A percentile compares a stretch with the other conserved stretches of the same genome.
phyloP scores from a whole-genome alignment of 2,797 vertebrate species.

The Epinephelus awoara region DNA sequence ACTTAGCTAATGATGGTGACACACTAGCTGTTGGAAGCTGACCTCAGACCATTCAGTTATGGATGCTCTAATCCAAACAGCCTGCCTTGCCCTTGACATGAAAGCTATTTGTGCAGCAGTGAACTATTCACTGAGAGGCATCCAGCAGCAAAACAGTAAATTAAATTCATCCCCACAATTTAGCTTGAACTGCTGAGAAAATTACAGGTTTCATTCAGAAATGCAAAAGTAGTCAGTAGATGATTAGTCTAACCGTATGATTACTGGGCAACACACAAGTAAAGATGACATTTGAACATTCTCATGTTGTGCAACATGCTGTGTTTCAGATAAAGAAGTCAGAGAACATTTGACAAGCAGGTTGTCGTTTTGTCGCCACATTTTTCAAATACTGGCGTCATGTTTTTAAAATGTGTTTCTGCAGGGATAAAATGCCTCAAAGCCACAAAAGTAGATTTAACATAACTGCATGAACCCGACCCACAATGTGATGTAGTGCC shows the following conservation, averaged over 20 bases:
- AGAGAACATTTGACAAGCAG: background rate
- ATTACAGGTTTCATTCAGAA: background rate
- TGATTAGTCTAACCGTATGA: background rate
- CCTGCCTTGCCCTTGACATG: slow-evolving; percentile 6
- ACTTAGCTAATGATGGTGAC: slow-evolving; percentile 26
- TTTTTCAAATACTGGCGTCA: background rate
- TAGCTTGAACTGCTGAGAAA: background rate
- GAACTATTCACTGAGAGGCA: background rate
- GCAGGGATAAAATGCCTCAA: background rate
- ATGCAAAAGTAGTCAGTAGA: background rate
- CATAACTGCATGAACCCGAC: slow-evolving; percentile 13
- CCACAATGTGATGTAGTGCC: slow-evolving; percentile 10
- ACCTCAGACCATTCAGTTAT: slow-evolving; percentile 11
- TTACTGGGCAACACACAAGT: too few relatives aligned
- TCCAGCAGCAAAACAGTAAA: background rate
- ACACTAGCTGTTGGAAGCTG: slow-evolving; percentile 1
- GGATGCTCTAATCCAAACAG: slow-evolving; percentile 11
- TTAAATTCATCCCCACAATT: background rate
- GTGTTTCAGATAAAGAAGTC: background rate
- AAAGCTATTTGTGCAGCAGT: slow-evolving; percentile 8
- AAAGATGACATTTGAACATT: too few relatives aligned
- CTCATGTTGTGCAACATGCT: too few relatives aligned
- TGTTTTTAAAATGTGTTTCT: background rate
- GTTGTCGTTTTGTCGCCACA: background rate
- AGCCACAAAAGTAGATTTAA: slow-evolving; percentile 4